Conservation (phyloP, 2,113 vertebrate genomes). For the Antechinus stuartii region DNA sequence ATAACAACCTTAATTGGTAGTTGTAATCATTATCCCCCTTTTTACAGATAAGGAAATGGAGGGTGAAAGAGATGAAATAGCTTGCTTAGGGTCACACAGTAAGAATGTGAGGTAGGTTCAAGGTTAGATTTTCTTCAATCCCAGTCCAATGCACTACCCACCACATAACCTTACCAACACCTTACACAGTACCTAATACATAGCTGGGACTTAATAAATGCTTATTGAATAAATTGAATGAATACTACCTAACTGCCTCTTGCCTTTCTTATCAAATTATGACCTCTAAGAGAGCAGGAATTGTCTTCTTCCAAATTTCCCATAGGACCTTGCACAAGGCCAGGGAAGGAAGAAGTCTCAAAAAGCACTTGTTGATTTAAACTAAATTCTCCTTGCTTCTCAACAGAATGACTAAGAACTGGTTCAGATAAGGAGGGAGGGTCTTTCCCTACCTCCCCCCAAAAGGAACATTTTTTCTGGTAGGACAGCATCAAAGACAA, state of each 20-base stretch:
- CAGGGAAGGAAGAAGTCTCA: background rate
- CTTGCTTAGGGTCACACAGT: background rate
- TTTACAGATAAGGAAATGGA: background rate
- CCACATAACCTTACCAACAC: background rate
- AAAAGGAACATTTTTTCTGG: background rate
- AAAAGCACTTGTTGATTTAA: background rate
- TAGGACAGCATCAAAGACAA: background rate
- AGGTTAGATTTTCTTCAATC: background rate
- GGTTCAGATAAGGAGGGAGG: background rate
- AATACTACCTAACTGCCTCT: background rate
- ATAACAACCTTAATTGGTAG: background rate
- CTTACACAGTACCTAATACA: background rate
- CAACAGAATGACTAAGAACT: background rate
- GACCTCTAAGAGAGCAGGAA: background rate
- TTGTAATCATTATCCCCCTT: background rate
- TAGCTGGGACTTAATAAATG: background rate
- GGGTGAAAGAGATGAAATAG: background rate
- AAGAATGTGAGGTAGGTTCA: background rate
- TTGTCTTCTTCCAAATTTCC: background rate
- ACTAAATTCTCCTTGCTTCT: background rate
- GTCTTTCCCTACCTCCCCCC: background rate
- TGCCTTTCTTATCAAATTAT: background rate
- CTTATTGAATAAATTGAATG: background rate
- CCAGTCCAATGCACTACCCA: background rate
- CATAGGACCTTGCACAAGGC: background rate